Conservation (phyloP, 2,888 invertebrate genomes). For the Cistogaster globosa region DNA sequence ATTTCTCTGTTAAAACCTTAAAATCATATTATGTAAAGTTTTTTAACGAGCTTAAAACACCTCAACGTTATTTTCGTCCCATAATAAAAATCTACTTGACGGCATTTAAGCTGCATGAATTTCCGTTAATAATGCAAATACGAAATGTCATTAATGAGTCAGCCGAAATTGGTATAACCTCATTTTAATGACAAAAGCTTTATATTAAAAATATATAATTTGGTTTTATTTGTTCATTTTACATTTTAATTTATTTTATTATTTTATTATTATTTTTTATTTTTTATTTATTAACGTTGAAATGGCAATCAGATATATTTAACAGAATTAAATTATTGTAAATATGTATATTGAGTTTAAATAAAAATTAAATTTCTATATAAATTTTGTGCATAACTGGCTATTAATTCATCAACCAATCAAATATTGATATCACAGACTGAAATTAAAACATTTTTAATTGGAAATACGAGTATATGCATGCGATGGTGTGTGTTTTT, state of each 20-base stretch:
- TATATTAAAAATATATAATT: slow-evolving; percentile 13
- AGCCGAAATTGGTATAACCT: slow-evolving; percentile 29
- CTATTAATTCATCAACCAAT: slow-evolving; percentile 52
- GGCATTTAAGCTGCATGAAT: too few species aligned
- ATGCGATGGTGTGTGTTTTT: not conserved
- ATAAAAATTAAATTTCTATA: slow-evolving; percentile 8
- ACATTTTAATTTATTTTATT: not conserved
- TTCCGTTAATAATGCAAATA: too few species aligned
- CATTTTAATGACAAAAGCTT: slow-evolving; percentile 45
- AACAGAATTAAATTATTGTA: slow-evolving; percentile 3
- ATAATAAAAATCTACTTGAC: too few species aligned
- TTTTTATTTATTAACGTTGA: not conserved
- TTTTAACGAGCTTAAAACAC: too few species aligned
- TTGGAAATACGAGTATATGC: slow-evolving; percentile 37
- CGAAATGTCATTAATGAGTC: not conserved
- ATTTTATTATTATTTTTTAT: too few species aligned
- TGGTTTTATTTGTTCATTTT: slow-evolving; percentile 2
- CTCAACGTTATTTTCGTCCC: too few species aligned
- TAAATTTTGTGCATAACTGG: slow-evolving; percentile 20
- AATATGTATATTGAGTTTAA: slow-evolving; percentile 26
- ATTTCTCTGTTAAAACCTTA: too few species aligned
- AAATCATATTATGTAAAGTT: too few species aligned
- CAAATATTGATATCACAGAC: slow-evolving; percentile 43
- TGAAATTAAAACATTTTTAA: slow-evolving; percentile 29
- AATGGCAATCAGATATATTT: not conserved